Evolutionary conservation across 2,888 invertebrate species (phyloP).

Genomic region (Acanthoscelides obtectus): DNA sequence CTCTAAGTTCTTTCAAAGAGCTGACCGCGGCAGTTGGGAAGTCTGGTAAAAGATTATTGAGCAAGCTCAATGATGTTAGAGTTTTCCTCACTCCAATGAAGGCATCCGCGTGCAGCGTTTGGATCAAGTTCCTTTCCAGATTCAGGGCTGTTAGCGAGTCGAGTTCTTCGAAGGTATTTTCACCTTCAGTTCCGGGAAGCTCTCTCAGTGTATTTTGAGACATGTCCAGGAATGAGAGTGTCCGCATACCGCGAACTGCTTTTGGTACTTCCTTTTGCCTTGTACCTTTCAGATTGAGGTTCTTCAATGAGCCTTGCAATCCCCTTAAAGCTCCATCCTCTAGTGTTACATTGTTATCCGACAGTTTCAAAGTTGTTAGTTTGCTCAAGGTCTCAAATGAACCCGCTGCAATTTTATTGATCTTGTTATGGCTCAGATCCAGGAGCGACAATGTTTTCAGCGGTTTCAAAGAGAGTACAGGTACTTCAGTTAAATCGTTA

Average conservation of each 20-base stretch:
- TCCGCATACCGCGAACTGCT: slow-evolving; percentile 70
- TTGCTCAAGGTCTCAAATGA: slow-evolving; percentile 70
- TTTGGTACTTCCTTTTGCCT: slow-evolving; percentile 75
- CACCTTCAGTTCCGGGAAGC: slow-evolving; percentile 63
- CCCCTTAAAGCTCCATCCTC: slow-evolving; percentile 69
- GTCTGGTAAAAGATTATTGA: slow-evolving; percentile 84
- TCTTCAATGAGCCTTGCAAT: slow-evolving; percentile 76
- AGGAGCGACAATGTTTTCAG: slow-evolving; percentile 70
- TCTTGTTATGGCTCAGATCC: slow-evolving; percentile 79
- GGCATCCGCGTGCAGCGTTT: slow-evolving; percentile 68
- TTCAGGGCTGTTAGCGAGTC: slow-evolving; percentile 82
- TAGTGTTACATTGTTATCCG: slow-evolving; percentile 81
- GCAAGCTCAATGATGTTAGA: slow-evolving; percentile 79
- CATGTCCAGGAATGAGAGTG: slow-evolving; percentile 81
- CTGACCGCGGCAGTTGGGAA: slow-evolving; percentile 80
- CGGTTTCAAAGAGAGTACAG: slow-evolving; percentile 64
- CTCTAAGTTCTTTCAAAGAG: slow-evolving; percentile 73
- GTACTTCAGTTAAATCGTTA: slow-evolving; percentile 74
- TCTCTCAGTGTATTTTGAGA: slow-evolving; percentile 84
- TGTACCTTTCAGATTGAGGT: slow-evolving; percentile 85
- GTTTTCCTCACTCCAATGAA: slow-evolving; percentile 77
- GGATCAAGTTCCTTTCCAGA: slow-evolving; percentile 82
- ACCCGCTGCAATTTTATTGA: slow-evolving; percentile 65
- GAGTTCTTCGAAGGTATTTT: slow-evolving; percentile 69
- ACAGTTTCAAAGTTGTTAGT: slow-evolving; percentile 76